Evolutionary conservation across 2,113 vertebrate genomes (phyloP).

Genomic region (Chaetodon auriga): DNA sequence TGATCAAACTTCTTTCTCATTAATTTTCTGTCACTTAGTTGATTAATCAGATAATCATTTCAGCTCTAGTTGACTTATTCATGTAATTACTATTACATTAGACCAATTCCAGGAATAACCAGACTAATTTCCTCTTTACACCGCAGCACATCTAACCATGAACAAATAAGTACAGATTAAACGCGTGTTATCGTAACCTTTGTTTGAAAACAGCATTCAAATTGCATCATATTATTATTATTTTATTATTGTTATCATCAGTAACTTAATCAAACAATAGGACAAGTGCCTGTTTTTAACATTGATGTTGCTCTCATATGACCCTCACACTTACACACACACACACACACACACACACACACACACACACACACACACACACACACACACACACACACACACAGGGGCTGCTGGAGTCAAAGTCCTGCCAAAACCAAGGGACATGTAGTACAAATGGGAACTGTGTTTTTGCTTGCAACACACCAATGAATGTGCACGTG

Average conservation of each 20-base stretch:
- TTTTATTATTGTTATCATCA: not conserved
- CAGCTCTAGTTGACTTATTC: not conserved
- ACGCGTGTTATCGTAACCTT: no score
- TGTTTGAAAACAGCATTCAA: not conserved
- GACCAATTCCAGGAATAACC: not conserved
- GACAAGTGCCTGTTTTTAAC: not conserved
- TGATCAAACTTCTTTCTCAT: not conserved
- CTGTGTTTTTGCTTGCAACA: constrained; percentile 11
- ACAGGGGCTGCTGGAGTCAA: constrained; percentile 3
- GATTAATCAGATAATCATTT: not conserved
- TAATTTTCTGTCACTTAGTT: not conserved
- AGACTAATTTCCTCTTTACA: not conserved
- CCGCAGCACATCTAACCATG: no score
- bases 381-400: not conserved
- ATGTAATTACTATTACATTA: constrained; percentile 3
- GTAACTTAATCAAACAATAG: not conserved
- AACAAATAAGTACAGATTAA: not conserved
- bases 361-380: no score
- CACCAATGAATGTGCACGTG: not conserved
- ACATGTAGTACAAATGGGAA: constrained; percentile 1
- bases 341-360: no score
- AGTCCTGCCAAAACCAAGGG: constrained; percentile 13
- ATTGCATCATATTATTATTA: not conserved
- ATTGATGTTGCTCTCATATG: not conserved
- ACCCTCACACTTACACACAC: no score